Conservation (phyloP, 2,797 vertebrate species). For the Gobionotothen gibberifrons region DNA sequence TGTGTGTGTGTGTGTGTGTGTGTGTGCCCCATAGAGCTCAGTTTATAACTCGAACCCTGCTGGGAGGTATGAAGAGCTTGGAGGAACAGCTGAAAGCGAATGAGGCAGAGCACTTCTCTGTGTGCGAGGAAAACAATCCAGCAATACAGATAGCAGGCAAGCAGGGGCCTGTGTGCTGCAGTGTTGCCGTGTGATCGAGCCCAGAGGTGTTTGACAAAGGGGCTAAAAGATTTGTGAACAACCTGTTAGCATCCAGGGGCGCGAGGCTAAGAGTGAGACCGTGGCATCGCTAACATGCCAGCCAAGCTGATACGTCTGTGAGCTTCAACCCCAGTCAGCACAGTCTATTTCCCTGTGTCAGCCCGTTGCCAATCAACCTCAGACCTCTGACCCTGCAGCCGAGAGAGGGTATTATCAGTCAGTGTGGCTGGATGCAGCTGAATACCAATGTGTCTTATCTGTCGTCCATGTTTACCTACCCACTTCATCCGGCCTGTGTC, state of each 20-base stretch:
- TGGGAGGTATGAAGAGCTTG: conserved; percentile 48
- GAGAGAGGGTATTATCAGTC: conserved; percentile 65
- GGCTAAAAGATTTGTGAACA: conserved; percentile 64
- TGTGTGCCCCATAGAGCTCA: too few relatives aligned
- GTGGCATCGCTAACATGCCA: conserved; percentile 50
- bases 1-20: too few relatives aligned
- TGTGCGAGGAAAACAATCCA: conserved; percentile 51
- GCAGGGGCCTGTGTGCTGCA: conserved; percentile 42
- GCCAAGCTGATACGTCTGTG: conserved; percentile 41
- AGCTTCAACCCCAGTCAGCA: conserved; percentile 65
- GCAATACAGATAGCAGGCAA: conserved; percentile 42
- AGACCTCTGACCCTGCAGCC: conserved; percentile 69
- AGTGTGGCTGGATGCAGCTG: conserved; percentile 44
- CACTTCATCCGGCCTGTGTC: conserved; percentile 43
- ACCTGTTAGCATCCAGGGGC: conserved; percentile 57
- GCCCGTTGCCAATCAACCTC: conserved; percentile 73
- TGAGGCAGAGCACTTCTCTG: conserved; percentile 48
- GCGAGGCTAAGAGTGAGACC: conserved; percentile 19
- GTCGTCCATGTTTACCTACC: conserved; percentile 58
- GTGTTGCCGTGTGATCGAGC: conserved; percentile 18
- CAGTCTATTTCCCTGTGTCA: conserved; percentile 72
- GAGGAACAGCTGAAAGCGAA: conserved; percentile 59
- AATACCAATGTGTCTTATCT: conserved; percentile 77
- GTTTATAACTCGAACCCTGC: background rate
- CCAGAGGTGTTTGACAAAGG: conserved; percentile 54